phyloP scores from a whole-genome alignment of 1,140 invertebrate genomes.

The Physella acuta region DNA sequence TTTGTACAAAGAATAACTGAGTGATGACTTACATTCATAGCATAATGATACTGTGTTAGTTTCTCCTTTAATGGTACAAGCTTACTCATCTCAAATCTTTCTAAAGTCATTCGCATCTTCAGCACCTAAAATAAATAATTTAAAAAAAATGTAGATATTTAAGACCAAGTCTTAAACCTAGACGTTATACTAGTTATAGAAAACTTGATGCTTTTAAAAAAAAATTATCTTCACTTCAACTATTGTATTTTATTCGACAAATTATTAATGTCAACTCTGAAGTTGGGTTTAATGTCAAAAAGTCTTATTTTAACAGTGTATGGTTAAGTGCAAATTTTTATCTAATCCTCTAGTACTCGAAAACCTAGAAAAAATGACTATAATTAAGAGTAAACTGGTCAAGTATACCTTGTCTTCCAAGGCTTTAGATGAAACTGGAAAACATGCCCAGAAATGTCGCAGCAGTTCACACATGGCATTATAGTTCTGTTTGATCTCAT shows the following conservation, averaged over 20 bases:
- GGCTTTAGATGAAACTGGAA: constrained; percentile 80
- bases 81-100: constrained; percentile 83
- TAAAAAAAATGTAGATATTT: constrained; percentile 13
- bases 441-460: constrained; percentile 91
- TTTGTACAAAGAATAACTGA: background rate
- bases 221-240: too few relatives aligned
- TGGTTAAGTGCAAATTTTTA: too few relatives aligned
- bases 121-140: constrained; percentile 42
- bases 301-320: too few relatives aligned
- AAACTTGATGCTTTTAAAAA: too few relatives aligned
- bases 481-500: constrained; percentile 76
- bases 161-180: too few relatives aligned
- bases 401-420: constrained; percentile 80
- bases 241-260: too few relatives aligned
- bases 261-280: too few relatives aligned
- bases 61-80: constrained; percentile 68
- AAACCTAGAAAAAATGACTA: too few relatives aligned
- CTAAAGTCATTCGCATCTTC: constrained; percentile 83
- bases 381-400: too few relatives aligned
- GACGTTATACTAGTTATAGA: too few relatives aligned
- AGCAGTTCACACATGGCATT: constrained; percentile 82
- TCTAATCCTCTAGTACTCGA: too few relatives aligned
- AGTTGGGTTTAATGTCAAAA: too few relatives aligned
- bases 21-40: constrained; percentile 48
- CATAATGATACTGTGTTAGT: constrained; percentile 47